These are phyloP conservation scores for Cephalopholis sonnerati DNA, from an alignment of 2,113 vertebrate genomes.

Conservation along the genomic window DNA sequence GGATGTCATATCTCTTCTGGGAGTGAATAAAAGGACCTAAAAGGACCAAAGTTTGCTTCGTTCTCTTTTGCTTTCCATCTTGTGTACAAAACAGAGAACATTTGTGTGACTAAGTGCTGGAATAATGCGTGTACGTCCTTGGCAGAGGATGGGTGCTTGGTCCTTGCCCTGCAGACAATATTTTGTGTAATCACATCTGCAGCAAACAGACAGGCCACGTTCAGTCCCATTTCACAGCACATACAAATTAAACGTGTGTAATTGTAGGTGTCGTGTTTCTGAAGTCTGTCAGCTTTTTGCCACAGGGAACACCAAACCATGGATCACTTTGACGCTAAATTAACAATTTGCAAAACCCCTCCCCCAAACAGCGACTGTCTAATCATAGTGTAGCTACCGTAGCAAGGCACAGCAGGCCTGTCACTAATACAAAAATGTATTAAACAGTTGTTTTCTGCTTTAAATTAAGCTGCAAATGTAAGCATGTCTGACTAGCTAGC, in stretches of 20 bases:
- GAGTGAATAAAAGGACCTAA: conserved; percentile 51
- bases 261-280: conserved; percentile 46
- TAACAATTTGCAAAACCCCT: background rate
- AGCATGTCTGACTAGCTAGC: background rate
- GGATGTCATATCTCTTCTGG: conserved; percentile 45
- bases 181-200: conserved; percentile 58
- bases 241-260: conserved; percentile 38
- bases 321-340: background rate
- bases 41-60: conserved; percentile 35
- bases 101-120: conserved; percentile 54
- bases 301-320: conserved; percentile 10
- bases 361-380: background rate
- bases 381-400: background rate
- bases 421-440: background rate
- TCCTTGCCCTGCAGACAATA: conserved; percentile 37
- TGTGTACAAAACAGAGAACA: conserved; percentile 47
- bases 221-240: conserved; percentile 34
- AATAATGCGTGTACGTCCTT: conserved; percentile 44
- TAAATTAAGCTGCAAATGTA: background rate
- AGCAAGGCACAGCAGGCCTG: background rate
- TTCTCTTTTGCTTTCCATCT: conserved; percentile 25
- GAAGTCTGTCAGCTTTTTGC: conserved; percentile 32
- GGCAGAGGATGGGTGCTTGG: conserved; percentile 28
- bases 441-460: background rate
- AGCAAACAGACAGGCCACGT: conserved; percentile 43